Conservation (phyloP, 2,797 vertebrate species). For the Halcyon badia region DNA sequence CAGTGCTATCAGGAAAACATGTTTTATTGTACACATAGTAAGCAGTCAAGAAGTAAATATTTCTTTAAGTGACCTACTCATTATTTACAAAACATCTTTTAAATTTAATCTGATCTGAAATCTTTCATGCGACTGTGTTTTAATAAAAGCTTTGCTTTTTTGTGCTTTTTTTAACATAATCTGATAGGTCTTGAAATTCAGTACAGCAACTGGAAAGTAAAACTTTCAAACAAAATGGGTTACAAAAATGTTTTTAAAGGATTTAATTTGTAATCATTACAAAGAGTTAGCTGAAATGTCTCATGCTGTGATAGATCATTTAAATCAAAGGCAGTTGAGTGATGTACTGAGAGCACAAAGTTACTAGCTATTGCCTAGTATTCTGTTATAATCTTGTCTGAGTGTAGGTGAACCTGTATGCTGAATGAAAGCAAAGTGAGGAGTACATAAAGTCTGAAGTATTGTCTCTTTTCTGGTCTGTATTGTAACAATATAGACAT, state of each 20-base stretch:
- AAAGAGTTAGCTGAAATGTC: constrained; percentile 15
- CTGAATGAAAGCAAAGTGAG: neutral
- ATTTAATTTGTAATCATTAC: constrained; percentile 22
- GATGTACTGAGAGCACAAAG: constrained; percentile 28
- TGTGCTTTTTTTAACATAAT: constrained; percentile 27
- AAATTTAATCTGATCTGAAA: constrained; percentile 12
- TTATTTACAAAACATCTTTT: constrained; percentile 54
- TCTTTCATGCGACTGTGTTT: neutral
- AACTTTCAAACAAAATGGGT: neutral
- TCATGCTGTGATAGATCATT: constrained; percentile 41
- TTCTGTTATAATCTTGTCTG: neutral
- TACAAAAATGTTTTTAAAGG: constrained; percentile 15
- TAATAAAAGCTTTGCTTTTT: constrained; percentile 28
- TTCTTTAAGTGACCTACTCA: constrained; percentile 50
- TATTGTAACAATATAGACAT: neutral
- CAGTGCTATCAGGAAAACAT: neutral
- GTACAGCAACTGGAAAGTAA: neutral
- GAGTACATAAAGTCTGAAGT: neutral
- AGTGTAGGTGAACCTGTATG: neutral
- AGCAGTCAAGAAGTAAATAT: constrained; percentile 10
- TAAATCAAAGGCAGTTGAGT: constrained; percentile 52
- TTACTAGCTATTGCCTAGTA: constrained; percentile 8
- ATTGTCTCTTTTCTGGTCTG: neutral
- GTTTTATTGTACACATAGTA: neutral
- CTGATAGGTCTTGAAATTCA: constrained; percentile 15